Evolutionary conservation across 2,888 invertebrate genomes (phyloP), one percentile per base, ranked within the genome.

Genomic region (Rapana venosa): DNA sequence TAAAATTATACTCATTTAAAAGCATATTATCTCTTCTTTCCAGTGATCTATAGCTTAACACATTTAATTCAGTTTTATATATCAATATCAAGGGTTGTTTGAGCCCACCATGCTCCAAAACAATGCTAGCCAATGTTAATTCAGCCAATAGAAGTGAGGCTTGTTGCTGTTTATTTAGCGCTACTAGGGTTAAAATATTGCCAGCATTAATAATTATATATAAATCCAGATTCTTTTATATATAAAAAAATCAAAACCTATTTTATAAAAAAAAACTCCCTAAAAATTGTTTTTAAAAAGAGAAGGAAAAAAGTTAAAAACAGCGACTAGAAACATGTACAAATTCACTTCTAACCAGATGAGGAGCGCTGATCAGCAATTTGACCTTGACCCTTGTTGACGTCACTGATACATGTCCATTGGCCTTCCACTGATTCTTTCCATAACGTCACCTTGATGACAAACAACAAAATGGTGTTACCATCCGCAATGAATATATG

Each of bases 331-430:
- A 83, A 83, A 83, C 30, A 30, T 83, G 35, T n/a, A 87, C 36
- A 87, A 66, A 56, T 77, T 35, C 36, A 15, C 32, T 70, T 70
- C 89, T 91, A 92, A 85, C 92, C 92, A 8, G 92, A 92, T 30
- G 93, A 92, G 66, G 92, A 89, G 88, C 92, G 88, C 85, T 93
- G 93, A 87, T 95, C 94, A 83, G 92, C 91, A 22, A 95, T 93
- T 90, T 95, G 94, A 86, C 95, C 95, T 93, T 96, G 95, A 92
- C 95, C 95, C 94, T 96, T 96, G 91, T 95, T 95, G 30, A 96
- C 98, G 96, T 99, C 99, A 95, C 98, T 98, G 94, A 99, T 98
- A 96, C 98, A 98, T 93, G 97, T 97, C 98, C 99, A 99, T 95
- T 98, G 98, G 58, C 98, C 98, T 95, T 99, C 98, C 26, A 97